Evolutionary conservation across 2,888 invertebrate genomes (phyloP).

Genomic region (Nysson spinosus): DNA sequence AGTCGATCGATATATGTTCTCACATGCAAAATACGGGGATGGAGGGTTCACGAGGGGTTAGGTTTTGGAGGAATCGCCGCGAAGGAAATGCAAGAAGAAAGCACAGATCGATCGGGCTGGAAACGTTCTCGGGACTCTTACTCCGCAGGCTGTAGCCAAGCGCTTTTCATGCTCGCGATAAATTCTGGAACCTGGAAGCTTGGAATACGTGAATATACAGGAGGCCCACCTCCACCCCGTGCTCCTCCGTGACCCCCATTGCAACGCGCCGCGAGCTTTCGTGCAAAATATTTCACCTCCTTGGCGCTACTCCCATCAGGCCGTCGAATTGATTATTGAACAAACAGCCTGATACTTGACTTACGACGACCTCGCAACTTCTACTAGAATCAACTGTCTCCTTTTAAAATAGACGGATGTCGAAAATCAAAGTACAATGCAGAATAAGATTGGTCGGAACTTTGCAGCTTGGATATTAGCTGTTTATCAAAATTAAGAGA

Average conservation of each 20-base stretch:
- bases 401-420: background rate
- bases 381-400: background rate
- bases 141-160: slow-evolving; percentile 20
- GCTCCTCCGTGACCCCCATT: background rate
- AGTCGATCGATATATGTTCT: background rate
- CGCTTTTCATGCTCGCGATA: slow-evolving; percentile 55
- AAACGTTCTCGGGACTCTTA: slow-evolving; percentile 14
- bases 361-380: slow-evolving; percentile 29
- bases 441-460: too few relatives aligned
- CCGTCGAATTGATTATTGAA: slow-evolving; percentile 70
- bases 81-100: slow-evolving; percentile 28
- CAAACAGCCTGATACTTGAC: slow-evolving; percentile 63
- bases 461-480: too few relatives aligned
- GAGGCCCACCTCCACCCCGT: too few relatives aligned
- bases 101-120: slow-evolving; percentile 52
- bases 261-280: slow-evolving; percentile 35
- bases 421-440: too few relatives aligned
- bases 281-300: slow-evolving; percentile 65
- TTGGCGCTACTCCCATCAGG: slow-evolving; percentile 62
- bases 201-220: too few relatives aligned
- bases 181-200: slow-evolving; percentile 49
- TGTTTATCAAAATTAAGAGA: too few relatives aligned
- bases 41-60: slow-evolving; percentile 6
- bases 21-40: background rate
- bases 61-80: slow-evolving; percentile 29